Evolutionary conservation across 2,797 vertebrate species (phyloP), one percentile per base, ranked within the genome.

Genomic region (Crax fasciolata): DNA sequence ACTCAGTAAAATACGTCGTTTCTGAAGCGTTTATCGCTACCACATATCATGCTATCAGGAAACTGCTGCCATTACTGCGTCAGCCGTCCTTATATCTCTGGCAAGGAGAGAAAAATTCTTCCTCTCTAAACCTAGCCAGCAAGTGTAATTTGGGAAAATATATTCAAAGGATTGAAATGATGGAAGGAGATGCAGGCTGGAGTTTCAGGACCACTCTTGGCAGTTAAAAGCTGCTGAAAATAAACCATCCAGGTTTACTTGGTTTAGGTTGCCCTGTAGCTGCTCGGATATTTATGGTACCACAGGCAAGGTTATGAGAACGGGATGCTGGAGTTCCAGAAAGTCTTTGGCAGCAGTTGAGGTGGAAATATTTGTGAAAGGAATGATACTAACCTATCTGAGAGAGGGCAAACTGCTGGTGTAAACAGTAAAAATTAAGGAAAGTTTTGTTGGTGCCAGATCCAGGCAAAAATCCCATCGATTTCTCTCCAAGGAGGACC

Each of bases 241-340:
- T 52, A 85, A 78, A 24, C n/a, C 9, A 0, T 66, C 12, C 28
- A 6, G 4, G 5, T 38, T 44, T 51, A 30, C 15, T 90, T 3
- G 0, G 4, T 71, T 43, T 52, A 32, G 13, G 24, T 57, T 55
- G 58, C 58, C 73, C 83, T 66, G 11, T 4, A 57, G 32, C 58
- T 87, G 27, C 77, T 83, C 6, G 25, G n/a, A 25, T 55, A 28
- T 51, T 66, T 32, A 4, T 7, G 30, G 57, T 46, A 61, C 30
- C 49, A 5, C 0, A 0, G n/a, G 32, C 32, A 10, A 8, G 0
- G 0, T 1, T 1, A 21, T 74, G 55, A 55, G 66, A 54, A 46
- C 0, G 3, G 54, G 30, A 82, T 38, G 27, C 41, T 61, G 20
- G 49, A 83, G 61, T 87, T 84, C 48, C 83, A 87, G 71, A 51